Conservation (phyloP, 2,797 vertebrate genomes). For the Sebastes nivosus region DNA sequence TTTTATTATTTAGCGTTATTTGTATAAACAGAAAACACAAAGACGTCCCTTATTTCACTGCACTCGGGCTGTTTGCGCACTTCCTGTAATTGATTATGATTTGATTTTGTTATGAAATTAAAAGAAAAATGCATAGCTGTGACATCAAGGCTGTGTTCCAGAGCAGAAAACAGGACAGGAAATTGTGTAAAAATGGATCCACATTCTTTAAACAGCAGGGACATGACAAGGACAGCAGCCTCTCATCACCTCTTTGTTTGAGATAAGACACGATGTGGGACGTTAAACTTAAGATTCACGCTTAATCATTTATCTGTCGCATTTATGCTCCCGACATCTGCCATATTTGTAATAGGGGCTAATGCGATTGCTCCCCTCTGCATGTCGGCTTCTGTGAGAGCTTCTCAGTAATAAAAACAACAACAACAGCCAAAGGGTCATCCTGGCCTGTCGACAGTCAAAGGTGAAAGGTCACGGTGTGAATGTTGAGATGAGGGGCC, state of each 20-base stretch:
- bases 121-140: background rate
- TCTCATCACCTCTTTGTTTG: background rate
- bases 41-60: background rate
- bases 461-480: constrained; percentile 35
- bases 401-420: constrained; percentile 23
- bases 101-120: constrained; percentile 26
- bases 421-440: constrained; percentile 35
- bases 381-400: constrained; percentile 10
- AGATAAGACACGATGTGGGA: background rate
- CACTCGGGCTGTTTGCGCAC: background rate
- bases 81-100: background rate
- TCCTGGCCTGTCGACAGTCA: constrained; percentile 36
- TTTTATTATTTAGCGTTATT: background rate
- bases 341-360: background rate
- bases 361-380: background rate
- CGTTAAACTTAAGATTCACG: background rate
- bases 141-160: background rate
- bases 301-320: background rate
- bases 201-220: constrained; percentile 16
- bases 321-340: background rate
- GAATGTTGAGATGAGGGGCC: constrained; percentile 30
- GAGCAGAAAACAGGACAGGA: constrained; percentile 8
- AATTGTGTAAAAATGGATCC: background rate
- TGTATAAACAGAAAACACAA: background rate
- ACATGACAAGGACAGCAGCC: background rate